These are phyloP conservation scores for Pelusios castaneus DNA, from an alignment of 2,113 vertebrate species.

Conservation along the genomic window DNA sequence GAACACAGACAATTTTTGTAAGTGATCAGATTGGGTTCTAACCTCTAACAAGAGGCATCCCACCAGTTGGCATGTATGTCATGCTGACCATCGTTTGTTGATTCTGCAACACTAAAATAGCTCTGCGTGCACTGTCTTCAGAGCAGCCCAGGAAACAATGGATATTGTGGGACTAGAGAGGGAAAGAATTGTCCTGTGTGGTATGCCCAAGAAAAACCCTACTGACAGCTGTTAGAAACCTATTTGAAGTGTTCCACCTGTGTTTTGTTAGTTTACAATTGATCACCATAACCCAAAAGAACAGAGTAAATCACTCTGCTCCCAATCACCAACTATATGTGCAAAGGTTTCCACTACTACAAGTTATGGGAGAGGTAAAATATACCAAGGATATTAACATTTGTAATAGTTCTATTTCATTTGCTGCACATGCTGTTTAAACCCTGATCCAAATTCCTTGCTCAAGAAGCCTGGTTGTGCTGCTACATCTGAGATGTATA, in stretches of 20 bases:
- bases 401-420: not conserved
- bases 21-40: not conserved
- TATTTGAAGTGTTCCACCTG: not conserved
- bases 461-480: not conserved
- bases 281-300: not conserved
- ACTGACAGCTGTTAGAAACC: not conserved
- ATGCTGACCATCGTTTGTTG: not conserved
- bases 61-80: rapidly evolving
- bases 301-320: not conserved
- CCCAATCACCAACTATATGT: not conserved
- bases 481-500: rapidly evolving
- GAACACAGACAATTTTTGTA: rapidly evolving
- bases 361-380: not conserved
- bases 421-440: too few relatives aligned
- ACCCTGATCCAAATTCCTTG: rapidly evolving
- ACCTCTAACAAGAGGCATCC: not conserved
- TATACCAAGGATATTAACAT: not conserved
- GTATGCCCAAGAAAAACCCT: rapidly evolving
- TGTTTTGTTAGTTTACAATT: not conserved
- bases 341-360: not conserved
- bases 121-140: rapidly evolving
- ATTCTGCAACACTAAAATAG: not conserved
- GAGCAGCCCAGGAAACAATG: rapidly evolving
- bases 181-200: not conserved
- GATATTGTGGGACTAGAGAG: rapidly evolving